Percentiles rank a stretch among this genome's conserved stretches.
phyloP scores from a whole-genome alignment of 2,113 vertebrate genomes.

The Lepus americanus region DNA sequence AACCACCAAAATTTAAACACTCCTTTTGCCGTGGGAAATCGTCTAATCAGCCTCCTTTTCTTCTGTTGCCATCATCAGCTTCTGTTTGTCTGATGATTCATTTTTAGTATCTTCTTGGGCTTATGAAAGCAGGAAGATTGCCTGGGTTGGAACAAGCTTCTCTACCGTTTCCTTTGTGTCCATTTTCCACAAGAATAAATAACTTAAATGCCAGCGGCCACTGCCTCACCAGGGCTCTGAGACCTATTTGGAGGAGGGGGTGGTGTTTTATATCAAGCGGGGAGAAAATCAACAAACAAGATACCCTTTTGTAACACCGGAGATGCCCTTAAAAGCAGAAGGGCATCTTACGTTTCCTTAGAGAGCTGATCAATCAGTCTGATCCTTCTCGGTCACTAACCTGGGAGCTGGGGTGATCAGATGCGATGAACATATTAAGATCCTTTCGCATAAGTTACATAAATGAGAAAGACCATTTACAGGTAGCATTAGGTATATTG shows the following conservation, averaged over 20 bases:
- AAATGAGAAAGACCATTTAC: conserved; percentile 46
- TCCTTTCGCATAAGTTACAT: not conserved
- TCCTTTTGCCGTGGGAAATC: conserved; percentile 64
- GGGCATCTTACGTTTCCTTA: not conserved
- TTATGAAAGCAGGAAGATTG: conserved; percentile 77
- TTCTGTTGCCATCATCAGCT: conserved; percentile 76
- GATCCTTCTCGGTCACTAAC: not conserved
- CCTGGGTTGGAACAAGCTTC: conserved; percentile 48
- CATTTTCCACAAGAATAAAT: conserved; percentile 67
- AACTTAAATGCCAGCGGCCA: not conserved
- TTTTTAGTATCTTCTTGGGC: conserved; percentile 73
- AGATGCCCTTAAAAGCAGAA: not conserved
- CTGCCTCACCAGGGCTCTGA: conserved; percentile 17
- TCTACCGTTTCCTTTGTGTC: conserved; percentile 62
- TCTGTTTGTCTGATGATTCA: conserved; percentile 78
- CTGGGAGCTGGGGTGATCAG: not conserved
- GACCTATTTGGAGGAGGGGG: conserved; percentile 16
- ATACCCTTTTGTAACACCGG: not conserved
- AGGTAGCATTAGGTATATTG: not conserved
- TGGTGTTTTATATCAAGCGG: not conserved
- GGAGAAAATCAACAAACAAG: conserved; percentile 5
- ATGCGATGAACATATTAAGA: not conserved
- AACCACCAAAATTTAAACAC: conserved; percentile 70
- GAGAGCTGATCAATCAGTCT: not conserved
- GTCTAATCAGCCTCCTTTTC: conserved; percentile 79